Evolutionary conservation across 2,797 vertebrate genomes (phyloP), one percentile per base, ranked within the genome.

Genomic region (Furcifer pardalis): DNA sequence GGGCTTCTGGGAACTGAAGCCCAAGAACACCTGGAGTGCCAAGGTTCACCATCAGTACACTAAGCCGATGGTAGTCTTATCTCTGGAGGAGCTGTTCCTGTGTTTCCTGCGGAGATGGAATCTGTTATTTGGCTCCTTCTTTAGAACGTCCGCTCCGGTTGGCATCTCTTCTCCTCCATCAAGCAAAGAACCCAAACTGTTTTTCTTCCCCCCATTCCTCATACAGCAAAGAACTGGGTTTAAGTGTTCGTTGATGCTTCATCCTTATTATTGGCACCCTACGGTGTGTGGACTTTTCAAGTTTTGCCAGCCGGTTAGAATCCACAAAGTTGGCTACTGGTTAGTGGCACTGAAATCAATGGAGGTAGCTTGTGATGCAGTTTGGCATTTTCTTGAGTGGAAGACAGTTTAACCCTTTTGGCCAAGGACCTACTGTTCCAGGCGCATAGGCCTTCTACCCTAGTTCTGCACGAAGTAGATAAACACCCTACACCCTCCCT

Each of bases 71-170:
- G 5, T 86, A 91, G 88, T 86, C 75, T 83, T 92, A 35, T 81
- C 75, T 88, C 81, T 46, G 88, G 87, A 91, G 89, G 87, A 89
- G 85, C 77, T 85, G 93, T 91, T 91, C 85, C 88, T 91, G 89
- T 91, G 90, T 87, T 88, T 93, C 66, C 81, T 82, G 37, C 85
- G 87, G 82, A 40, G 79, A 84, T 84, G 72, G 79, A 92, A 89
- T 85, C 74, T 69, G 30, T 92, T 91, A 89, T 86, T 78, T 1
- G 3, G 74, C 88, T 88, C 82, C 40, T 77, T 75, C 40, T 84
- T 81, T 62, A 83, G 40, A 80, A 82, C 40, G 42, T 68, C 66
- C 84, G 81, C 79, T 80, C 49, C 7, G 0, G n/a, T 87, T 92
- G 86, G 80, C 89, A 91, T 87, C 86, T 88, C 49, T 30, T 85